These are phyloP conservation scores for Catharus bicknelli DNA, from an alignment of 2,113 vertebrate species.

Conservation along the genomic window DNA sequence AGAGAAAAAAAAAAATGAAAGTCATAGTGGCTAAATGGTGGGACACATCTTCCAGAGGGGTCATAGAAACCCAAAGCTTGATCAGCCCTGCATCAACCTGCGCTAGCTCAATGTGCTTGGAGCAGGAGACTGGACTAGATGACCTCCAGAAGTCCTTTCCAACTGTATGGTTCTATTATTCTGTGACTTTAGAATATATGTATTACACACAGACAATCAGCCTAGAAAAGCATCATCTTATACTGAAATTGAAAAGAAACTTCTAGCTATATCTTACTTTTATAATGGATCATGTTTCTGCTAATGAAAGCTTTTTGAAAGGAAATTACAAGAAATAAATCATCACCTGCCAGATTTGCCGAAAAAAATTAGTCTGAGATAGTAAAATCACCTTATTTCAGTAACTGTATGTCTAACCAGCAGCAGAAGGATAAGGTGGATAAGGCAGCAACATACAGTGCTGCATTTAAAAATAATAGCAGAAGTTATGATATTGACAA, in stretches of 20 bases:
- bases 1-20: accelerated
- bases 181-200: not conserved
- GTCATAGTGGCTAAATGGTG: not conserved
- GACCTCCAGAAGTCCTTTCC: not conserved
- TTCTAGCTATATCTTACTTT: not conserved
- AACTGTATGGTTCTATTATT: not conserved
- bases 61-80: not conserved
- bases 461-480: not conserved
- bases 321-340: not conserved
- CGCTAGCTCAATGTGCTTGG: not conserved
- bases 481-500: not conserved
- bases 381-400: not conserved
- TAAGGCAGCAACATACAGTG: not conserved
- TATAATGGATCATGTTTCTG: not conserved
- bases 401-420: not conserved
- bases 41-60: not conserved
- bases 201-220: not conserved
- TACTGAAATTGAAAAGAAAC: not conserved
- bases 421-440: not conserved
- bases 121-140: not conserved
- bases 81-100: not conserved
- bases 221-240: not conserved
- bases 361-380: not conserved
- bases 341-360: not conserved
- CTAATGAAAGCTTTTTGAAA: not conserved